Base-by-base conservation (phyloP, 2,888 invertebrate genomes). In the Lumbricus terrestris region DNA sequence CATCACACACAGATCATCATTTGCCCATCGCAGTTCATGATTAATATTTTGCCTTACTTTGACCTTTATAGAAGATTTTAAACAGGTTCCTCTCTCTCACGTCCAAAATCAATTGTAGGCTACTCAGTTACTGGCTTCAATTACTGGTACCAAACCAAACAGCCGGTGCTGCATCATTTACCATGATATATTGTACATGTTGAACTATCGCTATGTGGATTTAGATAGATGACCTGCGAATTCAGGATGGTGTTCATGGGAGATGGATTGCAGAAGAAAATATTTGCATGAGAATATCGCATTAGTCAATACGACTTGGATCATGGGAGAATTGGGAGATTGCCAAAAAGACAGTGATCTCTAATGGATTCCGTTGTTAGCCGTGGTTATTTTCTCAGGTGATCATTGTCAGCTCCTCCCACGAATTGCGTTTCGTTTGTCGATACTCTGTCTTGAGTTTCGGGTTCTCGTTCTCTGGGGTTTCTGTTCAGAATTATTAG, bases 201-300 rank as follows among this genome's bases (percentile, higher is more conserved):
- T 16, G 3, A 0, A 5, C 8, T 69, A 5, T 8, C 16, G 0
- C 0, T 13, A 8, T n/a, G 16, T n/a, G 8, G 0, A n/a, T 47
- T 20, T 2, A 23, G 23, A n/a, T 2, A 23, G 23, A n/a, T n/a
- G n/a, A n/a, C 69, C 54, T n/a, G n/a, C 69, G n/a, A 69, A n/a
- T 69, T 29, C n/a, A n/a, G n/a, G 29, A 29, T n/a, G 69, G 0
- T 11, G 69, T 69, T n/a, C 69, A 69, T n/a, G 29, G 3, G 69
- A 69, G 8, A n/a, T n/a, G 69, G n/a, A 16, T 23, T 4, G 47
- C 29, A 29, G 8, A 0, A 23, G 23, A 69, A 69, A n/a, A n/a
- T 69, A n/a, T n/a, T n/a, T 69, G 69, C n/a, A n/a, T 69, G 8
- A 69, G n/a, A n/a, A 69, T n/a, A 11, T n/a, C 16, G 69, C 29